Conservation (phyloP, 2,888 invertebrate genomes). For the Stenodema calcarata region DNA sequence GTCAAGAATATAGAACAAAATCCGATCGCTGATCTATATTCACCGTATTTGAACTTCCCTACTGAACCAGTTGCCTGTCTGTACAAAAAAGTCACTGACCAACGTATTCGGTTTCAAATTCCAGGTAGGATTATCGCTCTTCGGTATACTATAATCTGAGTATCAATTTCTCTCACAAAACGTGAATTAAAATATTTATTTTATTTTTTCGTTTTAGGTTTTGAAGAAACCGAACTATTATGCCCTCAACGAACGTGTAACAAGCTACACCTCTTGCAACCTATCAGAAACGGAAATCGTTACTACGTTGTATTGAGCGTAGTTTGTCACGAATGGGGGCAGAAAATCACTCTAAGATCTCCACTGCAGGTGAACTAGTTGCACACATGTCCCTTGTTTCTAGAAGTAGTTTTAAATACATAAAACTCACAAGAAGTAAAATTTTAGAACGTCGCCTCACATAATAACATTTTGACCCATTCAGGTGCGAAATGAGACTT, state of each 20-base stretch:
- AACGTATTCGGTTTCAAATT: conserved; percentile 71
- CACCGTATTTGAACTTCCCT: conserved; percentile 63
- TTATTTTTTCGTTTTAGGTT: conserved; percentile 61
- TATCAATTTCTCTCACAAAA: neutral
- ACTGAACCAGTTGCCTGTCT: conserved; percentile 66
- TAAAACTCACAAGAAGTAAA: too few species aligned
- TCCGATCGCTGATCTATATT: conserved; percentile 57
- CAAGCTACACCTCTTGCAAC: conserved; percentile 71
- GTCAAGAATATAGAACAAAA: conserved; percentile 54
- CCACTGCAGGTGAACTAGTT: conserved; percentile 71
- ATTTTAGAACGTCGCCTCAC: neutral
- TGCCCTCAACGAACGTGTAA: conserved; percentile 71
- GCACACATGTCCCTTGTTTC: neutral
- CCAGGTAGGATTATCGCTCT: conserved; percentile 65
- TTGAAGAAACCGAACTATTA: conserved; percentile 69
- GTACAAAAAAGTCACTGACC: conserved; percentile 70
- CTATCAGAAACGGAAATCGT: conserved; percentile 68
- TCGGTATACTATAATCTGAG: too few species aligned
- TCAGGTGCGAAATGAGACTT: conserved; percentile 78
- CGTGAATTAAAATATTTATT: neutral
- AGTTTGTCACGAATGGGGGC: conserved; percentile 67
- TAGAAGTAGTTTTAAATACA: too few species aligned
- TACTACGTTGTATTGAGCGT: conserved; percentile 76
- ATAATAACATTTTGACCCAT: neutral
- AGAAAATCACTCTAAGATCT: conserved; percentile 72